Percentiles rank a stretch among this genome's conserved stretches.
Conservation (phyloP, 2,797 vertebrate genomes). For the Lycodopsis pacificus region DNA sequence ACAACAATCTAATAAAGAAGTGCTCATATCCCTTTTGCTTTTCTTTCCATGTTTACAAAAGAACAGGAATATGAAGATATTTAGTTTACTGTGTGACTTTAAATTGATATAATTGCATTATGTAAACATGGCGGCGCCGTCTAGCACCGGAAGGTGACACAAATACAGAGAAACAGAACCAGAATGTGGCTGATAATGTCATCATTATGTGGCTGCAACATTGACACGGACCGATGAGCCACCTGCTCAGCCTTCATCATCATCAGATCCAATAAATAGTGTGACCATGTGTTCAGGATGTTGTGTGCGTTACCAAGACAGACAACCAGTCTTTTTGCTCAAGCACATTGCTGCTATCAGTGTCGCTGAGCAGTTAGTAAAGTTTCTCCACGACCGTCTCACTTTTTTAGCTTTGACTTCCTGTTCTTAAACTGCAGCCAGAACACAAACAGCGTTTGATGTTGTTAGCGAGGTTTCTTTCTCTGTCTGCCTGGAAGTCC, state of each 20-base stretch:
- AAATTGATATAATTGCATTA: neutral
- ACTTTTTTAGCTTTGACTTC: conserved; percentile 50
- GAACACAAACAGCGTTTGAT: conserved; percentile 72
- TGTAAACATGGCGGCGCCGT: neutral
- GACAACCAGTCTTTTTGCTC: conserved; percentile 13
- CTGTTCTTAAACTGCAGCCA: conserved; percentile 62
- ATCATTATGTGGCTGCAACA: neutral
- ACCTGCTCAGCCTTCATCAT: conserved; percentile 18
- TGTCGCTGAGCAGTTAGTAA: conserved; percentile 13
- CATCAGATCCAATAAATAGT: neutral
- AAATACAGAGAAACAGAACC: neutral
- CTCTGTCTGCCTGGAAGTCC: conserved; percentile 78
- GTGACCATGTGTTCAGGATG: conserved; percentile 14
- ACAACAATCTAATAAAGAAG: neutral
- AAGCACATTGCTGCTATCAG: neutral
- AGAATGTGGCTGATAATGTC: neutral
- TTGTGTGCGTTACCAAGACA: neutral
- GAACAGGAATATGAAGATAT: neutral
- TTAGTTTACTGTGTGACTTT: neutral
- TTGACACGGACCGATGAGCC: neutral
- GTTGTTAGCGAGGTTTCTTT: conserved; percentile 66
- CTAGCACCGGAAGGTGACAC: neutral
- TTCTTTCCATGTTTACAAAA: neutral
- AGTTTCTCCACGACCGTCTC: conserved; percentile 58
- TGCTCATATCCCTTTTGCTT: neutral